Evolutionary conservation across 2,888 invertebrate species (phyloP).

Genomic region (Andrena haemorrhoa): DNA sequence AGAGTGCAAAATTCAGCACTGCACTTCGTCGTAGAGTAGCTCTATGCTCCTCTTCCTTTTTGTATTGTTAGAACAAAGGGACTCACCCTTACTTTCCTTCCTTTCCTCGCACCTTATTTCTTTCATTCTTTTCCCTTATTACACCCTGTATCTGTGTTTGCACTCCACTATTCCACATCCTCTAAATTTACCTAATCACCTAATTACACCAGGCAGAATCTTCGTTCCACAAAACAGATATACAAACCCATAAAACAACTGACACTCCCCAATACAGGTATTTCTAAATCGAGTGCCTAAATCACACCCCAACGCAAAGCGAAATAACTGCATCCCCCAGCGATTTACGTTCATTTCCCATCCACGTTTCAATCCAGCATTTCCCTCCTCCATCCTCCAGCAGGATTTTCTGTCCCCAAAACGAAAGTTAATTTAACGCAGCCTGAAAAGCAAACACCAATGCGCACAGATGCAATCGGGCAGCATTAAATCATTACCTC

Average conservation of each 20-base stretch:
- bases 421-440: neutral
- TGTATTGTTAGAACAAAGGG: neutral
- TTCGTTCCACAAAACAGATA: neutral
- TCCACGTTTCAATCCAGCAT: neutral
- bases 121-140: neutral
- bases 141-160: neutral
- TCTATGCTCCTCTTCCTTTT: neutral
- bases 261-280: neutral
- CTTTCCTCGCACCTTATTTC: too few species aligned
- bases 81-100: neutral
- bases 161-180: conserved; percentile 14
- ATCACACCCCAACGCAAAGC: too few species aligned
- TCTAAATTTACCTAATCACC: neutral
- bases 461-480: neutral
- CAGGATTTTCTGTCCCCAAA: neutral
- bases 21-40: neutral
- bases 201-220: neutral
- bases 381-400: neutral
- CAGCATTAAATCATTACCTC: conserved; percentile 7
- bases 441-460: neutral
- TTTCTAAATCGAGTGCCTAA: too few species aligned
- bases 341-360: neutral
- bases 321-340: neutral
- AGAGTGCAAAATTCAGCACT: neutral
- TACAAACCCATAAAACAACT: neutral